Evolutionary conservation across 1,140 invertebrate genomes (phyloP), one percentile per base, ranked within the genome.

Genomic region (Diabrotica undecimpunctata): DNA sequence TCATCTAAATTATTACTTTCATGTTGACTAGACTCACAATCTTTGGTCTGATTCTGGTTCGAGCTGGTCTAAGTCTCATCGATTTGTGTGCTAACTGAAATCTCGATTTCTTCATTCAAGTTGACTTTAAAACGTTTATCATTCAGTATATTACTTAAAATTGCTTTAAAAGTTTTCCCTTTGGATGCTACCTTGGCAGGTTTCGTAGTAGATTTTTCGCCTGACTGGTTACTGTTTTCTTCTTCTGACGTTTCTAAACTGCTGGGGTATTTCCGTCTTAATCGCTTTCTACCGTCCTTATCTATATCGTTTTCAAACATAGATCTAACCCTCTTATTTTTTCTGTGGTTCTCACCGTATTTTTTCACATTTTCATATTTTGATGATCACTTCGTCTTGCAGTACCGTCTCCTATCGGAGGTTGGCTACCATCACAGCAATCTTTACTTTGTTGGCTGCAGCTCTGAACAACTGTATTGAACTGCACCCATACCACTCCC

Each of bases 61-160:
- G 25, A 25, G 25, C 25, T 25, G 25, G 25, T 25, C 1, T 1
- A 25, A 25, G 25, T 25, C 25, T 25, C 25, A 25, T 25, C 4
- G 4, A 25, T 25, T 25, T 54, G 59, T 65, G 14, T 64, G 25
- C 9, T 37, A 4, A 10, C 7, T 7, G 50, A 12, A 54, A 65
- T 65, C 35, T 54, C 46, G 8, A 39, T 61, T 38, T 36, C 39
- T 50, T 60, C n/a, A 46, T 46, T 11, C 54, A 57, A 41, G 7
- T 69, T 41, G 35, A 73, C 64, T 61, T 57, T 65, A 57, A 68
- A 72, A 14, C 72, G 65, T 8, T 70, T 66, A 13, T 69, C 67
- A 5, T 69, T 66, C 14, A 74, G 65, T 46, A 74, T 70, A 62
- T 74, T 70, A 57, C 61, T 73, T 39, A 74, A 61, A 41, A 74